Base-by-base conservation (phyloP, 2,113 vertebrate species). In the Numenius arquata region DNA sequence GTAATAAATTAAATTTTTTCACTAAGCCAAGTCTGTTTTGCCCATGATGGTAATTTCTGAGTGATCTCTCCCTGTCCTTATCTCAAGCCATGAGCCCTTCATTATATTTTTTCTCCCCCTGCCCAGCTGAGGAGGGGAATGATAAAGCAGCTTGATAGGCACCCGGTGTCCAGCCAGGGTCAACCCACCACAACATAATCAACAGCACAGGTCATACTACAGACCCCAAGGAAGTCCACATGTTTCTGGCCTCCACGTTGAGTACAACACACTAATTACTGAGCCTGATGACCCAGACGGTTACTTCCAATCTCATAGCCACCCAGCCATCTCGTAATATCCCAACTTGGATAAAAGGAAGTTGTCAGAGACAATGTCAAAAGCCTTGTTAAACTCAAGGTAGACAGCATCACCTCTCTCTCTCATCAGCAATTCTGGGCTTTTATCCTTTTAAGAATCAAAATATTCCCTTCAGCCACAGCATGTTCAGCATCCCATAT, bases 361-460 rank as follows among this genome's bases (percentile, higher is more conserved):
- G 30, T 12, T 68, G 11, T 41, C 63, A 84, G 34, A 78, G 29
- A 70, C 27, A 62, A 53, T 58, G 65, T 59, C 38, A 90, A 93
- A 94, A 85, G 17, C 59, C n/a, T 87, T 87, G 41, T 52, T 81
- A 55, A 89, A 71, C 12, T 84, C 47, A 59, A 62, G 25, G 38
- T 59, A 84, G 21, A 58, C 65, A 58, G 70, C 40, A 52, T 70
- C 22, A 61, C 56, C 11, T 52, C 9, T 53, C 62, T 48, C 58
- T 72, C 50, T 88, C 43, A 73, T 23, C 41, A 74, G 47, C 19
- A 91, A 23, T 53, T 66, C 25, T 36, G 19, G 14, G 18, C 4
- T 91, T 91, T 94, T 91, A 78, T 74, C 38, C 12, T 71, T 89
- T 63, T 71, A 87, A 91, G 70, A 90, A 88, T 76, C 53, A 79